A percentile compares a stretch with the other conserved stretches of the same genome.
These are phyloP conservation scores for Platyrinchus mystaceus DNA, from an alignment of 2,797 vertebrate genomes.

Conservation along the genomic window DNA sequence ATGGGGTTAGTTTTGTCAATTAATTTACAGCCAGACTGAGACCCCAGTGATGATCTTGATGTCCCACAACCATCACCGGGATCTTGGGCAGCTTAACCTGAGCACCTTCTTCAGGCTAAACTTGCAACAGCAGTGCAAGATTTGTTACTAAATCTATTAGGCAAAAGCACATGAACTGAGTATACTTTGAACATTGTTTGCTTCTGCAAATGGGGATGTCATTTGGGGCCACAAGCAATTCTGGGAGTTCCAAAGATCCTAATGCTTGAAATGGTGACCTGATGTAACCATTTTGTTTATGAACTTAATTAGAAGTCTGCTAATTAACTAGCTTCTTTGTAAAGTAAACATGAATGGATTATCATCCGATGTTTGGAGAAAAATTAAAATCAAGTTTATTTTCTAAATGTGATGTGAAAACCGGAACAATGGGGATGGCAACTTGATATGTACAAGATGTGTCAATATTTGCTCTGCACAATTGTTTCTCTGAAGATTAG, in stretches of 20 bases:
- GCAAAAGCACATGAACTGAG: neutral
- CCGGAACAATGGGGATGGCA: neutral
- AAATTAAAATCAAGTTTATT: neutral
- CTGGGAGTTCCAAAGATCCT: neutral
- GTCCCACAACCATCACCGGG: neutral
- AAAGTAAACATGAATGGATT: neutral
- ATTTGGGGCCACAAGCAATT: neutral
- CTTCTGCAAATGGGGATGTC: neutral
- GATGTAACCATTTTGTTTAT: neutral
- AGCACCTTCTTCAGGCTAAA: neutral
- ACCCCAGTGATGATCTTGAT: neutral
- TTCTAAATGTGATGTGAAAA: neutral
- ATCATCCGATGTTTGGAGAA: neutral
- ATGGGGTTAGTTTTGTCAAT: neutral
- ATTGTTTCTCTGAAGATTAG: neutral
- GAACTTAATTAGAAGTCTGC: neutral
- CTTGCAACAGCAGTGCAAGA: neutral
- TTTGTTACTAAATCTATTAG: neutral
- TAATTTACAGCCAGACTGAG: neutral
- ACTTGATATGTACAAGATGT: neutral
- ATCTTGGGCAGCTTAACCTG: neutral
- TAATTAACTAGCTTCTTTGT: neutral
- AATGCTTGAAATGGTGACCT: neutral
- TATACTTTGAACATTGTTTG: neutral
- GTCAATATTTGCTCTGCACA: slow-evolving; percentile 9